Percentiles rank a stretch among this genome's conserved stretches.
phyloP scores from a whole-genome alignment of 2,113 vertebrate genomes.

The Elachura formosa region DNA sequence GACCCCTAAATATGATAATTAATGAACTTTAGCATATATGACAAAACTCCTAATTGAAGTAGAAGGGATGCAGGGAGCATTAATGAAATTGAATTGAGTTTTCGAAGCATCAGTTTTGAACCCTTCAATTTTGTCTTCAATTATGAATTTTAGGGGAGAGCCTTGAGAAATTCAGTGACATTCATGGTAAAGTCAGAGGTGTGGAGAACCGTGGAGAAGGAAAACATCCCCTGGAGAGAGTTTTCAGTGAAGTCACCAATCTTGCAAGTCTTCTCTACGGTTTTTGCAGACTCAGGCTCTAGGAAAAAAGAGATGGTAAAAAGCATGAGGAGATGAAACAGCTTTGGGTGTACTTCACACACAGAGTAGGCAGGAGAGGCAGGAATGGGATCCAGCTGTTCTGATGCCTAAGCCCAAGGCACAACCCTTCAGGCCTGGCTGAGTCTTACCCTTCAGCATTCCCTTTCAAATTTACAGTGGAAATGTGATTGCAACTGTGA shows the following conservation, averaged over 20 bases:
- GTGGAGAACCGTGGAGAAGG: background rate
- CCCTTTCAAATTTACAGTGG: background rate
- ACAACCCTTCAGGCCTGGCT: background rate
- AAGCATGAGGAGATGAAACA: background rate
- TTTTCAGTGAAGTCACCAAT: background rate
- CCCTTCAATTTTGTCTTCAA: background rate
- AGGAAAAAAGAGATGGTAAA: background rate
- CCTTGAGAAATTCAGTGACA: background rate
- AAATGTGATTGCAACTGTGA: background rate
- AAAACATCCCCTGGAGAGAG: background rate
- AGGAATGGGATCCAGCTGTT: background rate
- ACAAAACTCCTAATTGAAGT: conserved; percentile 4
- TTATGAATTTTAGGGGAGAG: background rate
- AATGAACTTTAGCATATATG: background rate
- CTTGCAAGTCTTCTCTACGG: background rate
- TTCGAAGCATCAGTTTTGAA: background rate
- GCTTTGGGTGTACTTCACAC: background rate
- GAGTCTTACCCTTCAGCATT: background rate
- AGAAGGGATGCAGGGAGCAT: background rate
- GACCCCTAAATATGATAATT: background rate
- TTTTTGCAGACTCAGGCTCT: background rate
- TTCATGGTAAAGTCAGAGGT: background rate
- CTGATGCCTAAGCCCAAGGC: background rate
- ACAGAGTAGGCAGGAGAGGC: background rate
- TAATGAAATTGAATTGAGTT: background rate